Base-by-base conservation (phyloP, 2,888 invertebrate species). In the Parascotia fuliginaria region DNA sequence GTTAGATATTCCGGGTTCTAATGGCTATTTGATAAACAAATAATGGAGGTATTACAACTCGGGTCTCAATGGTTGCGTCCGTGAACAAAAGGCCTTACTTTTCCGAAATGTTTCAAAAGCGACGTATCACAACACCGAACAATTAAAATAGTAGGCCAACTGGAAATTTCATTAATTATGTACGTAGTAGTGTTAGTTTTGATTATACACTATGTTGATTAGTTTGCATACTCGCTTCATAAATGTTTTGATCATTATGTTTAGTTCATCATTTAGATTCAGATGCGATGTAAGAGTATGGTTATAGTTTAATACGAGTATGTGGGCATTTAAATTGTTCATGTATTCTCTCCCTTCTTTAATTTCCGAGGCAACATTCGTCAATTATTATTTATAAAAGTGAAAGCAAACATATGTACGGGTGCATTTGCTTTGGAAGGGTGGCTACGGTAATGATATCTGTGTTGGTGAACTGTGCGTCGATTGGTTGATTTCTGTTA, bases 141-240 rank as follows among this genome's bases (percentile, higher is more conserved):
- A 92, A 91, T 91, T 92, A 91, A 89, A 91, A 88, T 89, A 79
- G 87, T 89, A 88, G 88, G 87, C 87, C 90, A 89, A 76, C 79
- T 89, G 87, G 88, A 89, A 89, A 89, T 88, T 85, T 87, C 83
- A 84, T 89, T 91, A 89, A 90, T 92, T 90, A 90, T 83, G 83
- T 82, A 83, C 81, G 65, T 69, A 63, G 77, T 73, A 73, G 80
- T 79, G 82, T 81, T 80, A 78, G 78, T 77, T 82, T 69, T 81
- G 84, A 85, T 80, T 79, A 81, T 84, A 86, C 82, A 83, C 76
- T 68, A 74, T 73, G 79, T 78, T 82, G 81, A 84, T 85, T 83
- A 85, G 86, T 86, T 87, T 85, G 76, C 78, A 75, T 76, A 77
- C 76, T 64, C 59, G 70, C 69, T 75, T 75, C 67, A 72, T 73